Conservation (phyloP, 2,888 invertebrate genomes). For the Parnassius smintheus region DNA sequence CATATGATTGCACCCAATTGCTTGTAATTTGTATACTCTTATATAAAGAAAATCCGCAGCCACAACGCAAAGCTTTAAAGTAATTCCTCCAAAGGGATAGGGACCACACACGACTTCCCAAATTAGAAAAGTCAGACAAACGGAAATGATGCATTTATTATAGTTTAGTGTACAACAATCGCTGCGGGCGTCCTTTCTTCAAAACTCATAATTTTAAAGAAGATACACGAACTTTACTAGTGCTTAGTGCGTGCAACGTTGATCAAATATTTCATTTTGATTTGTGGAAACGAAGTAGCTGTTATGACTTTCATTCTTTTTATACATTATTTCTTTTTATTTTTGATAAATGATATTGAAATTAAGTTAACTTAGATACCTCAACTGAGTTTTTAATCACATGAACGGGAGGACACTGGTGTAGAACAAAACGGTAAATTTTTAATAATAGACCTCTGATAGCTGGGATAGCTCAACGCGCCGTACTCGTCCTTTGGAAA, state of each 20-base stretch:
- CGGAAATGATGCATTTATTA: slow-evolving; percentile 74
- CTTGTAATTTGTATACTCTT: no score
- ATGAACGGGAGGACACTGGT: no score
- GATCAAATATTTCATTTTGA: slow-evolving; percentile 69
- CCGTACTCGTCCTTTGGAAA: no score
- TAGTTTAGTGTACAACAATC: slow-evolving; percentile 55
- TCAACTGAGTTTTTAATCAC: no score
- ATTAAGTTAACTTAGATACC: no score
- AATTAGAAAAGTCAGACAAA: slow-evolving; percentile 72
- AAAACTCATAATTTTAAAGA: slow-evolving; percentile 73
- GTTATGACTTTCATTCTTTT: slow-evolving; percentile 47
- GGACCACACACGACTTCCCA: slow-evolving; percentile 71
- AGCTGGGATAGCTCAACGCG: no score
- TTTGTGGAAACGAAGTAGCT: slow-evolving; percentile 63
- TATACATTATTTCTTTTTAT: slow-evolving; percentile 48
- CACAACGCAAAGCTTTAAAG: background rate
- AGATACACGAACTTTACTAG: slow-evolving; percentile 68
- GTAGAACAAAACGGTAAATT: no score
- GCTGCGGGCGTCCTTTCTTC: slow-evolving; percentile 71
- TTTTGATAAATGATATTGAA: slow-evolving; percentile 25
- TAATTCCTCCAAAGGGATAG: background rate
- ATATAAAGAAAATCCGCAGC: background rate
- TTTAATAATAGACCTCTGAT: no score
- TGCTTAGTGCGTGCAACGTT: slow-evolving; percentile 64
- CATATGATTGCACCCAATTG: no score